A percentile compares a stretch with the other conserved stretches of the same genome.
phyloP scores from a whole-genome alignment of 1,140 invertebrate species.

The Oryzaephilus surinamensis region DNA sequence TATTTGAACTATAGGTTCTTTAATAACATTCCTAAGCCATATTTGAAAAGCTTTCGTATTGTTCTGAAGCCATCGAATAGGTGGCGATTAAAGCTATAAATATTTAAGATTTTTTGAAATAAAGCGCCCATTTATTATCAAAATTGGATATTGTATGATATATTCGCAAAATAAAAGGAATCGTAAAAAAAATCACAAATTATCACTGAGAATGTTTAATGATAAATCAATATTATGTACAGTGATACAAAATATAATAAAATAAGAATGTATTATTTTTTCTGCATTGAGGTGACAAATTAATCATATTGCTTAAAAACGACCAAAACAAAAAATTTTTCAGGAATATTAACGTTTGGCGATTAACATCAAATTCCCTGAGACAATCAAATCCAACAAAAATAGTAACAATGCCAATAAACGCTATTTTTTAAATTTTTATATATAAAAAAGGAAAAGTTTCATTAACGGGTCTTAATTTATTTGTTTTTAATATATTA shows the following conservation, averaged over 20 bases:
- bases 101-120: not conserved
- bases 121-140: not conserved
- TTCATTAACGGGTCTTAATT: no score
- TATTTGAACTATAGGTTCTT: no score
- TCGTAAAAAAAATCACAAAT: conserved; percentile 4
- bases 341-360: conserved; percentile 16
- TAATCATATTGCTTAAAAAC: no score
- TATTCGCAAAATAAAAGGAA: not conserved
- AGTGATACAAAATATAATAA: no score
- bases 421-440: no score
- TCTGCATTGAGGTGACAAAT: no score
- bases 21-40: no score
- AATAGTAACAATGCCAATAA: conserved; percentile 2
- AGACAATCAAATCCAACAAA: conserved; percentile 19
- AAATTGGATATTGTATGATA: not conserved
- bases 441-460: no score
- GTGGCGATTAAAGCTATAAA: not conserved
- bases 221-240: conserved; percentile 17
- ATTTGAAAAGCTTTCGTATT: no score
- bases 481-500: conserved; percentile 4
- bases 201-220: conserved; percentile 14
- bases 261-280: no score
- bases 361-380: conserved; percentile 18
- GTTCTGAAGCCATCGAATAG: no score
- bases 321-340: conserved; percentile 3